Conservation (phyloP, 2,797 vertebrate genomes). For the Triplophysa yarkandensis region DNA sequence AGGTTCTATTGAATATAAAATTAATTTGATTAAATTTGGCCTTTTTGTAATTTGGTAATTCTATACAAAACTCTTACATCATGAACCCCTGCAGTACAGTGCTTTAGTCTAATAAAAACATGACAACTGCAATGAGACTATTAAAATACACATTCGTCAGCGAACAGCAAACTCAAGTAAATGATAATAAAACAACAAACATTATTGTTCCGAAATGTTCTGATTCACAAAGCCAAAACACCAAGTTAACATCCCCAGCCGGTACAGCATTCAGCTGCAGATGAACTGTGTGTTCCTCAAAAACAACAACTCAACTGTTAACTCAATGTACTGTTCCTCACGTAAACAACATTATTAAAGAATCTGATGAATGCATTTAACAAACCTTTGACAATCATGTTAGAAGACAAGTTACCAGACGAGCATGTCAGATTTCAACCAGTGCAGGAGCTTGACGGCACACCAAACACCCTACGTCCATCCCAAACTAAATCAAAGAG, state of each 20-base stretch:
- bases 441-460: constrained; percentile 28
- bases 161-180: background rate
- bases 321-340: constrained; percentile 2
- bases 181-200: background rate
- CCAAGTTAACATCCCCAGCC: constrained; percentile 1
- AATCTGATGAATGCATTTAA: constrained; percentile 5
- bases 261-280: background rate
- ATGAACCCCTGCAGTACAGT: background rate
- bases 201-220: background rate
- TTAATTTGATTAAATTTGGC: background rate
- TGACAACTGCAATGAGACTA: constrained; percentile 7
- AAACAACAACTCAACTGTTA: background rate
- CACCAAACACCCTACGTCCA: constrained; percentile 1
- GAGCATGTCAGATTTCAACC: constrained; percentile 22
- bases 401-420: constrained; percentile 11
- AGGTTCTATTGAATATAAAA: too few relatives aligned
- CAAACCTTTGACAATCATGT: background rate
- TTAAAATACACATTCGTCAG: background rate
- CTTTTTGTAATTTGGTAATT: too few relatives aligned
- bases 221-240: constrained; percentile 8
- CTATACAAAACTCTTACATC: too few relatives aligned
- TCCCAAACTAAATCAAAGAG: constrained; percentile 4
- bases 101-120: background rate
- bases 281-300: constrained; percentile 9
- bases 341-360: constrained; percentile 20